A percentile compares a stretch with the other conserved stretches of the same genome.
Conservation (phyloP, 2,797 vertebrate genomes). For the Etheostoma perlongum region DNA sequence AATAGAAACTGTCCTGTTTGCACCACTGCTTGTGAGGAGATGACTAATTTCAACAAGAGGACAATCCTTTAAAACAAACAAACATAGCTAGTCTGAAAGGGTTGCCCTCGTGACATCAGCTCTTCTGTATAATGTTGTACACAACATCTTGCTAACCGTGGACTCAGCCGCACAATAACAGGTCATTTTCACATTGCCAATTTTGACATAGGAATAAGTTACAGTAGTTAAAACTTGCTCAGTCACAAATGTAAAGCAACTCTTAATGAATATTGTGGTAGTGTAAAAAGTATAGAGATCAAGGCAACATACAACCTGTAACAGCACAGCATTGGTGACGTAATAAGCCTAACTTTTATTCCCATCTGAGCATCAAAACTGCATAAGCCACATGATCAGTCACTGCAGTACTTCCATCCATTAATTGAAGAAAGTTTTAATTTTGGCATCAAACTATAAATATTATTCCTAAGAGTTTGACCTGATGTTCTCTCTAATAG, state of each 20-base stretch:
- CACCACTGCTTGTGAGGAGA: not conserved
- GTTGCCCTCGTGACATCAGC: not conserved
- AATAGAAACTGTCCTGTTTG: not conserved
- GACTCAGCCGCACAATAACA: conserved; percentile 3
- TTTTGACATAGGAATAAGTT: not conserved
- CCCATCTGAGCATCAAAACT: not conserved
- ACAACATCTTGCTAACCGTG: not conserved
- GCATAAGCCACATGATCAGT: not conserved
- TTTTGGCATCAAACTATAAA: not conserved
- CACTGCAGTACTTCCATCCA: not conserved
- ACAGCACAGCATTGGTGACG: not conserved
- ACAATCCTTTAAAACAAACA: conserved; percentile 22
- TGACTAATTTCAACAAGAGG: conserved; percentile 9
- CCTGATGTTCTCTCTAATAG: not conserved
- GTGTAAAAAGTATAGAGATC: not conserved
- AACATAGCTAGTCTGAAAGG: not conserved
- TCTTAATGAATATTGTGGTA: not conserved
- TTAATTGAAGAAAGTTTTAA: not conserved
- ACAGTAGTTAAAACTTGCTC: not conserved
- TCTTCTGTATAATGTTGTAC: not conserved
- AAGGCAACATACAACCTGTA: not conserved
- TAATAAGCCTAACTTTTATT: not conserved
- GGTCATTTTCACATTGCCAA: conserved; percentile 1
- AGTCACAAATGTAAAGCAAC: not conserved
- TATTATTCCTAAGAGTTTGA: not conserved